Percentiles rank a stretch among this genome's conserved stretches.
These are phyloP conservation scores for Pterophyllum scalare DNA, from an alignment of 2,113 vertebrate genomes.

Conservation along the genomic window DNA sequence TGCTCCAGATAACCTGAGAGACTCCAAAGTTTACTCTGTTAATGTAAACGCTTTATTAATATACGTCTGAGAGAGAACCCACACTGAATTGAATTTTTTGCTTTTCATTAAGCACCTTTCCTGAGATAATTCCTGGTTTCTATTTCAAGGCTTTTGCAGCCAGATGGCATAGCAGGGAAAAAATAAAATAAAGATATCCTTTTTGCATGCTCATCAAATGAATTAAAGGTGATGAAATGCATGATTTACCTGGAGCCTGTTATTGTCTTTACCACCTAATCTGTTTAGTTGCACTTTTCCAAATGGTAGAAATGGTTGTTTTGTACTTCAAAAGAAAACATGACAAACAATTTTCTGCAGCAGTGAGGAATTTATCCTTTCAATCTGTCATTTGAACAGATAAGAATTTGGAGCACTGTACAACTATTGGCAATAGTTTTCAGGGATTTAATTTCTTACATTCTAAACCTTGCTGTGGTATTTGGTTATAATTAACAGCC, in stretches of 20 bases:
- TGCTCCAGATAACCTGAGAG: constrained; percentile 12
- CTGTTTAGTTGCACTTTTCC: neutral
- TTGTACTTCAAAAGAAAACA: neutral
- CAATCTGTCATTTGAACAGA: neutral
- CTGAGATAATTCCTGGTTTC: constrained; percentile 4
- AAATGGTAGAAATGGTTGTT: neutral
- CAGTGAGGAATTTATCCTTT: constrained; percentile 10
- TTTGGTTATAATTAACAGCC: neutral
- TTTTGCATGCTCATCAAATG: neutral
- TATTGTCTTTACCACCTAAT: neutral
- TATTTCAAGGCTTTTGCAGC: constrained; percentile 1
- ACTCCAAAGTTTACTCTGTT: constrained; percentile 16
- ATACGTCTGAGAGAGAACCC: constrained; percentile 9
- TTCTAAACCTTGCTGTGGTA: neutral
- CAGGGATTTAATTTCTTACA: neutral
- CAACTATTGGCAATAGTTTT: neutral
- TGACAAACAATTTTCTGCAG: constrained; percentile 11
- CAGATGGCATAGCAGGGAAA: accelerated
- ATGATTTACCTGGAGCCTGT: neutral
- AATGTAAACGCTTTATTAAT: constrained; percentile 31
- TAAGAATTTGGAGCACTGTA: neutral
- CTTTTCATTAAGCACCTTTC: constrained; percentile 19
- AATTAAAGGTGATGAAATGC: neutral
- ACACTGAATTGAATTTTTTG: constrained; percentile 16
- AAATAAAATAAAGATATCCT: neutral